Evolutionary conservation across 2,888 invertebrate species (phyloP), one percentile per base, ranked within the genome.

Genomic region (Scaeva pyrastri): DNA sequence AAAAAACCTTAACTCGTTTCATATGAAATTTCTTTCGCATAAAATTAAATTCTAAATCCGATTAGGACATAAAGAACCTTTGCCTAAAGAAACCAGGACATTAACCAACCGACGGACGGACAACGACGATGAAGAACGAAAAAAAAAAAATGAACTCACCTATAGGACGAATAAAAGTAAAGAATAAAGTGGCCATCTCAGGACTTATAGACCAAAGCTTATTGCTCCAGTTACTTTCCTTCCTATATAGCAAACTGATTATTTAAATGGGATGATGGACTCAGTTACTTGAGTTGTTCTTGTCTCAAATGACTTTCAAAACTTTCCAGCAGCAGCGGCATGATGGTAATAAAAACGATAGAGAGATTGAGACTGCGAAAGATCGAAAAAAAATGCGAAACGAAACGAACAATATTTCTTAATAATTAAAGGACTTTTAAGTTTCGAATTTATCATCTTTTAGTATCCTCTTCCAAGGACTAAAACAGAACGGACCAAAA

Each of bases 371-470:
- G 19, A 31, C 8, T 5, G 6, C 16, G 19, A 26, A 12, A 36
- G 21, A 14, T 12, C n/a, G 3, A 3, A 19, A 50, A 23, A 26
- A 36, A 41, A 31, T 6, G 31, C 41, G 23, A 26, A 36, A 43
- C 23, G 7, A 26, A 23, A 36, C 21, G 39, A 60, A 74, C 55
- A 70, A 79, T 36, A 64, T 70, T 74, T 55, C 55, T 64, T 81
- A 83, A 83, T 83, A 62, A 73, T 78, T 83, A 58, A 70, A 78
- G 55, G 78, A 78, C 83, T 78, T 74, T 56, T 83, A 41, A 48
- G 64, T 72, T 77, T 45, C 26, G 10, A 64, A 64, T 64, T 64
- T 64, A 64, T 66, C 48, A 66, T 66, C 31, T 66, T 66, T 48
- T 48, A 66, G 31, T 48, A 66, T 66, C 48, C 48, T 48, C 64